Evolutionary conservation across 2,113 vertebrate species (phyloP), one percentile per base, ranked within the genome.

Genomic region (Chloropsis hardwickii): DNA sequence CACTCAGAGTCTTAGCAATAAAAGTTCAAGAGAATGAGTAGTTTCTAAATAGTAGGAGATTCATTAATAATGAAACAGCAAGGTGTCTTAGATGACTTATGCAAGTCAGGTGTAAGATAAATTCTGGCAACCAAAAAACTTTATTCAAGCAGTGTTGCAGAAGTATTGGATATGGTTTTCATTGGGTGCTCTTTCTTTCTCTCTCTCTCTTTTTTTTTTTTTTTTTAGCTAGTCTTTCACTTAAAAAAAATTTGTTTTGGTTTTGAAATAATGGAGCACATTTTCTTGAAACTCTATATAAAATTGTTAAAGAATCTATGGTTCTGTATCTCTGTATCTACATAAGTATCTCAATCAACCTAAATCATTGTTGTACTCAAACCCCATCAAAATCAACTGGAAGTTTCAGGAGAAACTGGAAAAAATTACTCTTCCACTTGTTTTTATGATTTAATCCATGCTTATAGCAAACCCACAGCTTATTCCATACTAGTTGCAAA

Each of bases 141-240:
- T 57, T 4, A 51, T 51, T 27, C 23, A 17, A 79, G 24, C 15
- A 28, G 13, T 58, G 12, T 19, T 53, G 62, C 11, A 73, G 22
- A 76, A 53, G 15, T 56, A 58, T 8, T 58, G 16, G 17, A 24
- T 35, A 45, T 29, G 20, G 37, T 42, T 60, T 82, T 72, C 33
- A 37, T 12, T 42, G 11, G 8, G 6, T 44, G 12, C 2, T 15
- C 1, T 16, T 39, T 8, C n/a, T n/a, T n/a, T n/a, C n/a, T n/a
- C n/a, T 10, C 35, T 13, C 24, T 14, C 2, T 44, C 9, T 14
- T n/a, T 4, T 19, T 42, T n/a, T 23, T 12, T 16, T 51, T 37
- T 37, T 44, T 58, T 4, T 0, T 31, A 37, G 4, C 25, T 71
- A 50, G 13, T 28, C 2, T 66, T 86, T 64, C 7, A 22, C 57